Percentiles rank a stretch among this genome's conserved stretches.
phyloP scores from a whole-genome alignment of 2,888 invertebrate genomes.

The Ferdinandea cuprea region DNA sequence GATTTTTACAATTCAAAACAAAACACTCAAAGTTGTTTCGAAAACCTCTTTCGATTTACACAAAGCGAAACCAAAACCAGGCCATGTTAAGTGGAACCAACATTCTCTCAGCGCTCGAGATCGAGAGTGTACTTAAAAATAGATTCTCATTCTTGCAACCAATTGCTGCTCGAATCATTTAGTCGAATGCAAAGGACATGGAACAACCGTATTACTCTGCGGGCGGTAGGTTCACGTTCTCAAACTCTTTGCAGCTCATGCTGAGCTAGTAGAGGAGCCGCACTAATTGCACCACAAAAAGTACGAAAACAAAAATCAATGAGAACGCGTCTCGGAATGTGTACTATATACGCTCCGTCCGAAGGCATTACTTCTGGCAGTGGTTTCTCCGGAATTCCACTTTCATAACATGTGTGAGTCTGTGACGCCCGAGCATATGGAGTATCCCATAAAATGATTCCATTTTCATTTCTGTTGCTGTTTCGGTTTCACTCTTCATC shows the following conservation, averaged over 20 bases:
- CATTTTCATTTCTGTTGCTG: constrained; percentile 28
- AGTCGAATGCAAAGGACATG: constrained; percentile 54
- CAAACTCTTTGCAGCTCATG: constrained; percentile 36
- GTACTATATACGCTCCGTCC: constrained; percentile 14
- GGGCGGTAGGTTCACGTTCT: constrained; percentile 49
- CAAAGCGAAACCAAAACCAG: constrained; percentile 9
- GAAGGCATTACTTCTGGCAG: constrained; percentile 65
- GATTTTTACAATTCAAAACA: not conserved
- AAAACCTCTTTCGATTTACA: constrained; percentile 25
- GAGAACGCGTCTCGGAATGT: constrained; percentile 62
- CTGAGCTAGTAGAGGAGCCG: constrained; percentile 38
- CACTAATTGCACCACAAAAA: constrained; percentile 65
- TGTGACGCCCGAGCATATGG: constrained; percentile 34
- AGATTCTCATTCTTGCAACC: constrained; percentile 46
- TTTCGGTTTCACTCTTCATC: constrained; percentile 45
- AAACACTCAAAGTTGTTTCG: constrained; percentile 13
- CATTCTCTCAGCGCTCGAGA: constrained; percentile 16
- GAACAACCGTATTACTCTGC: constrained; percentile 54
- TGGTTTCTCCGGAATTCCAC: constrained; percentile 71
- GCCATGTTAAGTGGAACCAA: constrained; percentile 26
- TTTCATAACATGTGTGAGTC: constrained; percentile 54
- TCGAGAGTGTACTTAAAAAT: constrained; percentile 53
- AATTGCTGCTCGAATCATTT: constrained; percentile 28
- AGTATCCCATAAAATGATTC: constrained; percentile 40
- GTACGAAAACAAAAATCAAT: constrained; percentile 39